Conservation (phyloP, 2,113 vertebrate genomes). For the Podilymbus podiceps region DNA sequence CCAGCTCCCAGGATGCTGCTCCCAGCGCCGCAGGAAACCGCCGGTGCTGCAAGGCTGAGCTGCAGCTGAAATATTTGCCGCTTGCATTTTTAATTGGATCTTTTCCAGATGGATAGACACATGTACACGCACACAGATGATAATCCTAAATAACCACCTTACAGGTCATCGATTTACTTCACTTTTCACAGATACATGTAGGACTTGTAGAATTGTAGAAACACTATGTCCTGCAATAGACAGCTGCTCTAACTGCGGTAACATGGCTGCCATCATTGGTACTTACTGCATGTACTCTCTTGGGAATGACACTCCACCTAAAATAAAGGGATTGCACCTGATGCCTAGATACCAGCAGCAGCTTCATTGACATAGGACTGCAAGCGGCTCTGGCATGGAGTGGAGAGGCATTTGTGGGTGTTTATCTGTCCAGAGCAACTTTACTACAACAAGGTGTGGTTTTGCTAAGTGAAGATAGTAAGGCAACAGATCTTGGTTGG, state of each 20-base stretch:
- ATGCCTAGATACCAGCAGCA: background rate
- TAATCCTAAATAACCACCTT: background rate
- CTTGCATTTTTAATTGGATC: background rate
- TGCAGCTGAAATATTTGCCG: background rate
- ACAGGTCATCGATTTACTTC: background rate
- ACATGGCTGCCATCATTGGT: background rate
- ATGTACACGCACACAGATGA: background rate
- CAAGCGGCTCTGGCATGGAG: fast-evolving
- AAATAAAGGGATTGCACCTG: background rate
- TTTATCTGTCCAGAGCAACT: background rate
- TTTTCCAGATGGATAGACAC: background rate
- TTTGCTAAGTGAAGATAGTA: background rate
- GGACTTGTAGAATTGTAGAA: background rate
- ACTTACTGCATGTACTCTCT: background rate
- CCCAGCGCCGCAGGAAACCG: background rate
- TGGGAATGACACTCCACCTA: background rate
- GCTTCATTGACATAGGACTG: background rate
- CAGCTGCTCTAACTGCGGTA: background rate
- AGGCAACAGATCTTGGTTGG: background rate
- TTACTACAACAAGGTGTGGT: background rate
- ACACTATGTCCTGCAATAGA: background rate
- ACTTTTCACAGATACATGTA: background rate
- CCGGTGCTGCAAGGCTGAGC: fast-evolving
- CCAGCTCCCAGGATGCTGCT: background rate
- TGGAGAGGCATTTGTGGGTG: background rate